Evolutionary conservation across 2,888 invertebrate genomes (phyloP), one percentile per base, ranked within the genome.

Genomic region (Fragum fragum): DNA sequence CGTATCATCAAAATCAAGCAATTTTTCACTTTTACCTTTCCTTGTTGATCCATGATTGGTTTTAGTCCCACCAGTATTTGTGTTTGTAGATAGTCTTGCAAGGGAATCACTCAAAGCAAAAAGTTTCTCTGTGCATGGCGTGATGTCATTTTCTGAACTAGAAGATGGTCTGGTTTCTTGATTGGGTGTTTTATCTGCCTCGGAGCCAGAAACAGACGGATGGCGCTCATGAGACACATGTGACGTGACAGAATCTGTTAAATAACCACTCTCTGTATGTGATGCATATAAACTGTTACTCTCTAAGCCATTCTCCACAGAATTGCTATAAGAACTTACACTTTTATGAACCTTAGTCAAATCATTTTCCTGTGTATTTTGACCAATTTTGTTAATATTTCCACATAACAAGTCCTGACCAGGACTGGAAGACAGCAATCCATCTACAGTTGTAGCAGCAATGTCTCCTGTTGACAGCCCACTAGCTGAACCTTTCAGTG

Each of bases 181-280:
- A 68, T 76, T 73, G 5, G 85, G 85, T 14, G 85, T 82, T 52
- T 74, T 73, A 59, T 80, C 82, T 26, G 55, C 36, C 52, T 80
- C 85, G 3, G 86, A 86, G 0, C 63, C 52, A 3, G 47, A 63
- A 0, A 80, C 36, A 26, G 81, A 81, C 7, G 72, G 72, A 23
- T 61, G 76, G 26, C 73, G 28, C 11, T 81, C 81, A 11, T 47
- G 52, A 7, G 76, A 76, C 29, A 73, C 14, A 16, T 53, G n/a
- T 6, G 81, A 81, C 14, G 79, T 77, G 59, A 83, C 73, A 28
- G 86, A 86, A 52, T 83, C 86, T 26, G 86, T 86, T 29, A 86
- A 69, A 76, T 86, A 86, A 7, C 86, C 86, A 76, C 86, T 86
- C 63, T 86, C 86, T 63, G 79, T 73, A 23, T 81, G 80, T 16